These are phyloP conservation scores for Sinodicranocentrus sp. DNA, from an alignment of 2,888 invertebrate species.

Conservation along the genomic window DNA sequence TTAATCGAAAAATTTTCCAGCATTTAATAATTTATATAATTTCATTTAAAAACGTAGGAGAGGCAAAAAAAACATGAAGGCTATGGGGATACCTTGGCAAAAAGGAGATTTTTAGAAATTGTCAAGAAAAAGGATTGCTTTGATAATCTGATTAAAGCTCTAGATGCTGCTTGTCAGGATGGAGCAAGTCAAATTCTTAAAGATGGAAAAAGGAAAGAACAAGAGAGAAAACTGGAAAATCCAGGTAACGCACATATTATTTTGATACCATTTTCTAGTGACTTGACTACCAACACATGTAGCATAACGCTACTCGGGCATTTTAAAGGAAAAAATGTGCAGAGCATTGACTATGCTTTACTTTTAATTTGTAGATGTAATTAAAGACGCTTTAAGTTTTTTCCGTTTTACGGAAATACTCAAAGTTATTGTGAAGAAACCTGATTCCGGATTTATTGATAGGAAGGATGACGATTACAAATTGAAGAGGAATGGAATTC, in stretches of 20 bases:
- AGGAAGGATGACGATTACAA: not conserved
- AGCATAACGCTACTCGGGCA: not conserved
- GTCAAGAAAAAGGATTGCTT: not conserved
- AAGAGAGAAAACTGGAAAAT: too few relatives aligned
- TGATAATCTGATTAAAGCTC: not conserved
- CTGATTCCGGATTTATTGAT: not conserved
- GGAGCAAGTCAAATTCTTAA: not conserved
- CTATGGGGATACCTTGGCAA: not conserved
- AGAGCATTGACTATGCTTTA: too few relatives aligned
- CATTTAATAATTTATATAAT: not conserved
- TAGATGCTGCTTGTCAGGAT: not conserved
- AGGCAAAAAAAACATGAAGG: not conserved
- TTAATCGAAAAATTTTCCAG: not conserved
- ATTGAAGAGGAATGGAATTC: not conserved
- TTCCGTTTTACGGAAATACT: not conserved
- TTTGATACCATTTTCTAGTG: not conserved
- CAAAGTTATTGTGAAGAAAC: not conserved
- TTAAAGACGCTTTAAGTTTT: not conserved
- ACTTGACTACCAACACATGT: not conserved
- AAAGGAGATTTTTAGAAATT: not conserved
- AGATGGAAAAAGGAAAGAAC: not conserved
- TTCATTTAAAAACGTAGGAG: too few relatives aligned
- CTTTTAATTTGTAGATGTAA: not conserved
- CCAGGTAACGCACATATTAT: too few relatives aligned
- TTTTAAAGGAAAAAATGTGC: not conserved